phyloP scores from a whole-genome alignment of 2,113 vertebrate genomes.

The Cygnus buccinator region DNA sequence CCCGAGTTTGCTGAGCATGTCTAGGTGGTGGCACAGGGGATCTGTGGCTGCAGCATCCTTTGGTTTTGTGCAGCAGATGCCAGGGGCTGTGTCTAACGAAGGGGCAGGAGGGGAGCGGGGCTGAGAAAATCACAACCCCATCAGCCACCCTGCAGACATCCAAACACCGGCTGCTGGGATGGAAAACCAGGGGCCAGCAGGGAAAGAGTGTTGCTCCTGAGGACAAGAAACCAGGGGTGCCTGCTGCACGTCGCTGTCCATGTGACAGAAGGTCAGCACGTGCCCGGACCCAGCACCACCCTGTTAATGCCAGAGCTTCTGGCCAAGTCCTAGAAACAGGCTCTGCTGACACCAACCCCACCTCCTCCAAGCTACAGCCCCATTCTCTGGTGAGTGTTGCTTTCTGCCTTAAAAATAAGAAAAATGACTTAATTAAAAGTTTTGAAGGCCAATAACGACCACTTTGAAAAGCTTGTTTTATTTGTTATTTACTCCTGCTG shows the following conservation, averaged over 20 bases:
- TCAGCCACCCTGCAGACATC: neutral
- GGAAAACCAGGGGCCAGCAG: neutral
- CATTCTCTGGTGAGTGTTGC: neutral
- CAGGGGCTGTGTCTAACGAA: rapidly evolving
- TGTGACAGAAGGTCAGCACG: neutral
- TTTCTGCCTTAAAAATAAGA: neutral
- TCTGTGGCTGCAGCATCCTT: neutral
- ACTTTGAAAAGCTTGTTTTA: neutral
- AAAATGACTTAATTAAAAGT: neutral
- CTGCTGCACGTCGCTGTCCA: neutral
- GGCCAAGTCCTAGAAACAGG: neutral
- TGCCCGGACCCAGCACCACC: neutral
- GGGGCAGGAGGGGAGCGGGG: neutral
- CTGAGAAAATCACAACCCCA: neutral
- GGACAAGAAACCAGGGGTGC: neutral
- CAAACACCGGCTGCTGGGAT: rapidly evolving
- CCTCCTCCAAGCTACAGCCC: neutral
- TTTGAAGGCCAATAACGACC: neutral
- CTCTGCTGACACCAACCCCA: neutral
- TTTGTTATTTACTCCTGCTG: neutral
- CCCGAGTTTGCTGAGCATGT: neutral
- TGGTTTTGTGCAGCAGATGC: neutral
- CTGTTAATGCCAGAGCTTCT: neutral
- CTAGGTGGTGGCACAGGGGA: neutral
- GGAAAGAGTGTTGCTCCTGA: neutral